Percentiles rank a stretch among this genome's conserved stretches.
phyloP scores from a whole-genome alignment of 2,888 invertebrate genomes.

The Phytoseiulus persimilis region DNA sequence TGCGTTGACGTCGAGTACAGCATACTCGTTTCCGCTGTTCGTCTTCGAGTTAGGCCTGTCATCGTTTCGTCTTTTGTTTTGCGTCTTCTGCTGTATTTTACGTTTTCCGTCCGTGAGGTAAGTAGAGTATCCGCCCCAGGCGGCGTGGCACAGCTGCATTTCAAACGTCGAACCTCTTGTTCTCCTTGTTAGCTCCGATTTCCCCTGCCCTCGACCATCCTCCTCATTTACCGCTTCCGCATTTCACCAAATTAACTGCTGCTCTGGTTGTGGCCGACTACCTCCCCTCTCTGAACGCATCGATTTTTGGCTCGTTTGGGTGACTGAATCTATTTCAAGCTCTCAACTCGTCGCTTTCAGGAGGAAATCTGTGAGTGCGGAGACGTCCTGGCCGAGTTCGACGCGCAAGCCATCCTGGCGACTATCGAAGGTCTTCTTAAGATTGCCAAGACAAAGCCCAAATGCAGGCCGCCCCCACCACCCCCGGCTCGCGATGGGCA shows the following conservation, averaged over 20 bases:
- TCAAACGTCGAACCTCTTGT: background rate
- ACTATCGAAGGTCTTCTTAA: slow-evolving; percentile 6
- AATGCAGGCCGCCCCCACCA: slow-evolving; percentile 16
- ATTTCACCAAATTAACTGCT: background rate
- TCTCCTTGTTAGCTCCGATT: background rate
- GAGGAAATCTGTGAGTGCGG: slow-evolving; percentile 57
- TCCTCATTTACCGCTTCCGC: background rate
- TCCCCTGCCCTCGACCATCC: background rate
- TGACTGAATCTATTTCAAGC: background rate
- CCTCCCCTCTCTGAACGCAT: background rate
- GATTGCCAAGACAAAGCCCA: slow-evolving; percentile 14
- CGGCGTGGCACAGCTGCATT: background rate
- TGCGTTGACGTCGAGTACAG: background rate
- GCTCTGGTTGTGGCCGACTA: background rate
- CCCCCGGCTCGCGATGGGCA: slow-evolving; percentile 6
- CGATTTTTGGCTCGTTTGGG: background rate
- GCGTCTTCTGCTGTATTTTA: background rate
- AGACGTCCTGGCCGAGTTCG: slow-evolving; percentile 52
- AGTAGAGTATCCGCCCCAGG: background rate
- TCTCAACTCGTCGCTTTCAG: slow-evolving; percentile 53
- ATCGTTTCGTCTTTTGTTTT: background rate
- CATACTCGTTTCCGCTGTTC: background rate
- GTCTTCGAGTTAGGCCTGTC: background rate
- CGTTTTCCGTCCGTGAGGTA: background rate
- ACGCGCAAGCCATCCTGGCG: background rate